These are phyloP conservation scores for Rhingia campestris DNA, from an alignment of 2,888 invertebrate species.

Conservation along the genomic window DNA sequence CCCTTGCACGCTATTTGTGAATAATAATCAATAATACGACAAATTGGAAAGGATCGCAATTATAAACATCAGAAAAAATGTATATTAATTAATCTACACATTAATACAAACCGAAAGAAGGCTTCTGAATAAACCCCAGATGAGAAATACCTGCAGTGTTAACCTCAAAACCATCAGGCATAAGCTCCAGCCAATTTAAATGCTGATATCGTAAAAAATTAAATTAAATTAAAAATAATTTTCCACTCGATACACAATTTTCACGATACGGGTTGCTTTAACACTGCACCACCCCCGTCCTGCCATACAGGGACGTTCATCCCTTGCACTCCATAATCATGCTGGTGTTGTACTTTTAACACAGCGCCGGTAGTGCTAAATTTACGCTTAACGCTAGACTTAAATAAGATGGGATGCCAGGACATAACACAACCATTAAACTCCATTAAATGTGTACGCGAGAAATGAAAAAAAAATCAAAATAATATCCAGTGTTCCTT, in stretches of 20 bases:
- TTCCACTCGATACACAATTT: slow-evolving; percentile 55
- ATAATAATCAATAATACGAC: no score
- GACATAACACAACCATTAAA: slow-evolving; percentile 46
- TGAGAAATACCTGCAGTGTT: slow-evolving; percentile 35
- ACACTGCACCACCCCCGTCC: not conserved
- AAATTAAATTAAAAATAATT: slow-evolving; percentile 64
- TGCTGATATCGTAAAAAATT: slow-evolving; percentile 43
- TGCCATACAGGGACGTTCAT: not conserved
- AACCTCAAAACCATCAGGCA: slow-evolving; percentile 36
- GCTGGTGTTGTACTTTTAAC: slow-evolving; percentile 16
- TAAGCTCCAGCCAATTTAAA: slow-evolving; percentile 50
- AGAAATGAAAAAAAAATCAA: not conserved
- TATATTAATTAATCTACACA: no score
- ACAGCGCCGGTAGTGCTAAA: slow-evolving; percentile 35
- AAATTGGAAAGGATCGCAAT: no score
- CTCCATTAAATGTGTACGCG: slow-evolving; percentile 25
- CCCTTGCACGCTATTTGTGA: no score
- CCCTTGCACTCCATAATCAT: not conserved
- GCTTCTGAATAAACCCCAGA: no score
- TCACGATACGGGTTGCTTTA: slow-evolving; percentile 21
- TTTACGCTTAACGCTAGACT: slow-evolving; percentile 52
- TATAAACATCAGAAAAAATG: no score
- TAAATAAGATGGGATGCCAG: slow-evolving; percentile 18
- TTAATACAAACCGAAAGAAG: no score
- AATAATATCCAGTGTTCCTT: slow-evolving; percentile 22